Percentiles rank a stretch among this genome's conserved stretches.
Evolutionary conservation across 2,113 vertebrate genomes (phyloP).

Genomic region (Corythornis madagascariensis): DNA sequence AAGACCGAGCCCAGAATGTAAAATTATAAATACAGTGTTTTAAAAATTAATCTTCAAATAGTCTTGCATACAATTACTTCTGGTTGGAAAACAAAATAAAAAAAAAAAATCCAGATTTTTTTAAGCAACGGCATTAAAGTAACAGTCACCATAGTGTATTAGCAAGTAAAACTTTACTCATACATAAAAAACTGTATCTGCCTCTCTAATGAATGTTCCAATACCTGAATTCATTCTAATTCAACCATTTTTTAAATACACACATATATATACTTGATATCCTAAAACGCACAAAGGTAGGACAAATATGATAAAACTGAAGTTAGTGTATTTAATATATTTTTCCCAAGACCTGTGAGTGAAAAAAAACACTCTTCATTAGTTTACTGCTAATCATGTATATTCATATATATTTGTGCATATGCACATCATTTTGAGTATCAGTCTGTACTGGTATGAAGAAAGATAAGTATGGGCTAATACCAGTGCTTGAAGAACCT

Average conservation of each 20-base stretch:
- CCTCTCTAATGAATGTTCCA: neutral
- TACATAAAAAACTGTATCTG: neutral
- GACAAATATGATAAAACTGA: neutral
- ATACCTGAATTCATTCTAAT: neutral
- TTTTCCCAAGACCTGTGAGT: neutral
- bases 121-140: neutral
- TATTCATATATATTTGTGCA: neutral
- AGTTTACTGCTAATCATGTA: neutral
- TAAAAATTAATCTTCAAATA: neutral
- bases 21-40: neutral
- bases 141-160: neutral
- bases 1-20: neutral
- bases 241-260: neutral
- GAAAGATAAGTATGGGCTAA: neutral
- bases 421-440: neutral
- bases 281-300: neutral
- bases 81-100: neutral
- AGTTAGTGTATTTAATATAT: neutral
- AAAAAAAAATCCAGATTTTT: no score
- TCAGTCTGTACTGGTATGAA: neutral
- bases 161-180: neutral
- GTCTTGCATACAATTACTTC: neutral
- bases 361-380: neutral
- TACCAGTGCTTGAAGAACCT: neutral
- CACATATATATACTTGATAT: neutral